A percentile compares a stretch with the other conserved stretches of the same genome.
Conservation (phyloP, 2,797 vertebrate genomes). For the Loris lydekkerianus region DNA sequence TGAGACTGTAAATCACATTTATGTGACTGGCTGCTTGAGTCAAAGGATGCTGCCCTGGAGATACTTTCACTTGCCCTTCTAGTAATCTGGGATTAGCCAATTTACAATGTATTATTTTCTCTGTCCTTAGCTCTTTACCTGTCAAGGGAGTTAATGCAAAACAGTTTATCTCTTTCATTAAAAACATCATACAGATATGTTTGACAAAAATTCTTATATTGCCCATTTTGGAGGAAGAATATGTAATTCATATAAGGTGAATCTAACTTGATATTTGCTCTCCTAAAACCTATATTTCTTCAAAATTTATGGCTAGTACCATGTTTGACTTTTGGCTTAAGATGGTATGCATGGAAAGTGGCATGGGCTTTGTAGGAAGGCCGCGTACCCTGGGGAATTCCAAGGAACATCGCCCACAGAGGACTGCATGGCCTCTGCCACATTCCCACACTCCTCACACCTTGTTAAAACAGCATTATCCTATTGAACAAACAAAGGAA, state of each 20-base stretch:
- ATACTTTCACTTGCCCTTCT: neutral
- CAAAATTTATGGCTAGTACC: neutral
- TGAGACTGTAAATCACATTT: neutral
- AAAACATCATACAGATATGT: neutral
- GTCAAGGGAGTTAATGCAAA: slow-evolving; percentile 4
- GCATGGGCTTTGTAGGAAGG: neutral
- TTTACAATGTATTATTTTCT: slow-evolving; percentile 28
- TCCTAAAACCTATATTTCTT: neutral
- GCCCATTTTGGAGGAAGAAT: neutral
- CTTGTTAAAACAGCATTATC: slow-evolving; percentile 4
- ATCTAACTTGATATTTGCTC: slow-evolving; percentile 8
- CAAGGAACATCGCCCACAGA: neutral
- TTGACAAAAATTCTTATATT: neutral
- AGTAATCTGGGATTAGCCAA: neutral
- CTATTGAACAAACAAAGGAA: slow-evolving; percentile 32
- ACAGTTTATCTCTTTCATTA: slow-evolving; percentile 44
- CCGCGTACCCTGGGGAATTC: neutral
- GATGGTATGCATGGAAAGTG: neutral
- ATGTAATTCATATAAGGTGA: neutral
- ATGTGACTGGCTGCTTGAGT: neutral
- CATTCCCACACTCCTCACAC: neutral
- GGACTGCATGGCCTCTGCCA: neutral
- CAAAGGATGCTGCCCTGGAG: neutral
- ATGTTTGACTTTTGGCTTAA: neutral
- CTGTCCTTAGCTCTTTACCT: slow-evolving; percentile 2